These are phyloP conservation scores for Drosophila tanythrix DNA, from an alignment of 2,888 invertebrate species.

Conservation along the genomic window DNA sequence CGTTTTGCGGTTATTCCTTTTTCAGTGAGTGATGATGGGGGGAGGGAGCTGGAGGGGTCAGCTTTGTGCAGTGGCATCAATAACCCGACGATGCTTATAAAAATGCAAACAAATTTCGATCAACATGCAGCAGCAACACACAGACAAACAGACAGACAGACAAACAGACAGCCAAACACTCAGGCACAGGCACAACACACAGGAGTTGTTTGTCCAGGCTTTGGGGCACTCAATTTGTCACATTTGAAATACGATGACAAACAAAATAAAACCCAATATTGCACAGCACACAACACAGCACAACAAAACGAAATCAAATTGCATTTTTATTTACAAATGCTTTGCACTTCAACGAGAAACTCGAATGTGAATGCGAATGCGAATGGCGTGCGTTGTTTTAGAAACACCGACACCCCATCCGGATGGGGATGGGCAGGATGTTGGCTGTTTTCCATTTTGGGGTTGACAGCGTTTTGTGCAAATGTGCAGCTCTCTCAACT, in stretches of 20 bases:
- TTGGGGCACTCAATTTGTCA: constrained; percentile 75
- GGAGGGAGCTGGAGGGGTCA: not conserved
- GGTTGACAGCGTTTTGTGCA: constrained; percentile 39
- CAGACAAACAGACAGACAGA: constrained; percentile 11
- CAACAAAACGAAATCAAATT: constrained; percentile 77
- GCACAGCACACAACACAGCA: constrained; percentile 31
- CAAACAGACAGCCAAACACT: constrained; percentile 1
- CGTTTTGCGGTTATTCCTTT: constrained; percentile 64
- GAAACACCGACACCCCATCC: constrained; percentile 24
- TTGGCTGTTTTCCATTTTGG: constrained; percentile 2
- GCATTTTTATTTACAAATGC: constrained; percentile 81
- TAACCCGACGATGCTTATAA: constrained; percentile 73
- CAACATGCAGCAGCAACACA: constrained; percentile 13
- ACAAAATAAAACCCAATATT: constrained; percentile 43
- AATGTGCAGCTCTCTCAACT: constrained; percentile 31
- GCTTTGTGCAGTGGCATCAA: constrained; percentile 60
- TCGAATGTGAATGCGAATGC: constrained; percentile 26
- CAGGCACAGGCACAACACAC: constrained; percentile 17
- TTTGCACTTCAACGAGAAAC: constrained; percentile 63
- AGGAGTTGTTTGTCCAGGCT: constrained; percentile 55
- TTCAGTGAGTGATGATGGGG: not conserved
- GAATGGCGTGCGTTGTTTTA: constrained; percentile 50
- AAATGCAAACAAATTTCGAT: constrained; percentile 77
- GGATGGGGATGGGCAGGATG: not conserved
- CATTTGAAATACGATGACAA: constrained; percentile 79